phyloP scores from a whole-genome alignment of 2,113 vertebrate genomes.

The Tonatia bakeri region DNA sequence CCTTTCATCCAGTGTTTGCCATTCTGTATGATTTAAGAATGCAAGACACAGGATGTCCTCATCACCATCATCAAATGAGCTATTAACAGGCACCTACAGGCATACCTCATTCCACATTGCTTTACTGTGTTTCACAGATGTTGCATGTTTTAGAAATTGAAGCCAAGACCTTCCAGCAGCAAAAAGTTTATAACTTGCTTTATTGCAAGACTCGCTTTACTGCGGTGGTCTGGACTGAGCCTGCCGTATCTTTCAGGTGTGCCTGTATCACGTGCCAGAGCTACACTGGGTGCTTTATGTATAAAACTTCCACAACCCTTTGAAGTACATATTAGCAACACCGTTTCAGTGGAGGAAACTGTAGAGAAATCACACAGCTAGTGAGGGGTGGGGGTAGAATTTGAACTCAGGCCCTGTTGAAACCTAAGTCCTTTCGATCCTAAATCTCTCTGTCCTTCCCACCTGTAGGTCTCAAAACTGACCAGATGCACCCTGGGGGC shows the following conservation, averaged over 20 bases:
- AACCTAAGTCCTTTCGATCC: background rate
- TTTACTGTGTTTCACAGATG: background rate
- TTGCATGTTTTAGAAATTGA: background rate
- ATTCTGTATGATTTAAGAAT: background rate
- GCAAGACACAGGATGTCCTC: background rate
- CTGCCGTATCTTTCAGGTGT: background rate
- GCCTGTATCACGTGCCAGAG: background rate
- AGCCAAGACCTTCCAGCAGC: background rate
- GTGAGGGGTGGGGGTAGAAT: background rate
- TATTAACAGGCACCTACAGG: background rate
- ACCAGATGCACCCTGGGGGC: background rate
- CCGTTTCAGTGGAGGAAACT: background rate
- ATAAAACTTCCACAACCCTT: background rate
- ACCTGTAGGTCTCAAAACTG: background rate
- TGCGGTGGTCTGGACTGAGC: background rate
- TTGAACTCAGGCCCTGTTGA: background rate
- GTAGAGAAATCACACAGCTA: background rate
- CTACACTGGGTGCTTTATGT: background rate
- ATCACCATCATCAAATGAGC: background rate
- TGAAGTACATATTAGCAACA: background rate
- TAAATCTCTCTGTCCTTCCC: background rate
- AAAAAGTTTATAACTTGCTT: background rate
- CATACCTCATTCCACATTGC: background rate
- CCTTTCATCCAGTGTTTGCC: constrained; percentile 7
- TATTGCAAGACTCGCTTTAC: background rate